phyloP scores from a whole-genome alignment of 2,888 invertebrate genomes.

The Drosophila niveifrons region DNA sequence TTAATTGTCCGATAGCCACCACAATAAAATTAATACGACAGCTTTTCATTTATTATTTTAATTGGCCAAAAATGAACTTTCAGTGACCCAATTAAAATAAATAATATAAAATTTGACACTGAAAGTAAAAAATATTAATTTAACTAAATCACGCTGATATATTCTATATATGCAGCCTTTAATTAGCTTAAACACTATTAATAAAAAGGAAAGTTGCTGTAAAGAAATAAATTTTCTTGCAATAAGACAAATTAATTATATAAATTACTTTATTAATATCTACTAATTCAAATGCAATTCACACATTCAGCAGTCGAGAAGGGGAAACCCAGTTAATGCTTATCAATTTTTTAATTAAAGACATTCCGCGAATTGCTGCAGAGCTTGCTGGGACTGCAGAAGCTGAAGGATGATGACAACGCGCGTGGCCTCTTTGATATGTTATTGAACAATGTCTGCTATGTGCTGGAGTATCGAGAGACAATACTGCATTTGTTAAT shows the following conservation, averaged over 20 bases:
- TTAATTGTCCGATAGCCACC: neutral
- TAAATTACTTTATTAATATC: neutral
- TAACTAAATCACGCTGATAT: neutral
- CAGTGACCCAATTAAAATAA: neutral
- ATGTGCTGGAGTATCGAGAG: conserved; percentile 97
- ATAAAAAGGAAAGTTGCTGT: neutral
- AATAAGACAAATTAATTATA: neutral
- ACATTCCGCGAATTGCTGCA: conserved; percentile 93
- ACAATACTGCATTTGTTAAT: conserved; percentile 92
- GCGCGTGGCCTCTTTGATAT: conserved; percentile 93
- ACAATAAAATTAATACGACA: too few relatives aligned
- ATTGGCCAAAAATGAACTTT: neutral
- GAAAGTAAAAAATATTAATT: too few relatives aligned
- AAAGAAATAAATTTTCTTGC: neutral
- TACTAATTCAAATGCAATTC: conserved; percentile 20
- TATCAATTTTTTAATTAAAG: conserved; percentile 84
- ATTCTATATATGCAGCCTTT: neutral
- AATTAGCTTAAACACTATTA: neutral
- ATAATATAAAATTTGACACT: neutral
- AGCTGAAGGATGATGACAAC: conserved; percentile 88
- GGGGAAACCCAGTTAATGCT: conserved; percentile 3
- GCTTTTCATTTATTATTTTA: neutral
- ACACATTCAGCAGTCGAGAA: neutral
- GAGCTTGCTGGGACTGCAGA: conserved; percentile 93
- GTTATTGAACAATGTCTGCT: conserved; percentile 96